Conservation (phyloP, 2,113 vertebrate species). For the Saimiri boliviensis region DNA sequence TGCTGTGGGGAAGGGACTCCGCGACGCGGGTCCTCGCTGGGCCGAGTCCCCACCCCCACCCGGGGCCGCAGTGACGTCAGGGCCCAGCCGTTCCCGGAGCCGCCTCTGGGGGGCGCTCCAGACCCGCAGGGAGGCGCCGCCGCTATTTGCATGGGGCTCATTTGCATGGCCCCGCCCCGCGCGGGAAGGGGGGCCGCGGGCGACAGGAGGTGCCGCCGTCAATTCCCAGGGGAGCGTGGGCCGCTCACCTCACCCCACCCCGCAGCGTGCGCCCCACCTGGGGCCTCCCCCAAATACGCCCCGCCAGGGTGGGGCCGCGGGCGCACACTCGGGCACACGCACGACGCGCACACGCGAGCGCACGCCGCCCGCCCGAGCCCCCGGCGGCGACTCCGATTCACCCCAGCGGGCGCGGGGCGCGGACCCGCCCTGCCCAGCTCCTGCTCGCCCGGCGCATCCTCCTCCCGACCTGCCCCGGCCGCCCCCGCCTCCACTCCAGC, state of each 20-base stretch:
- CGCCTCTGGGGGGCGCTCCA: background rate
- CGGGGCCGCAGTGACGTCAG: background rate
- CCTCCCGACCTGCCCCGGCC: background rate
- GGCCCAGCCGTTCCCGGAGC: background rate
- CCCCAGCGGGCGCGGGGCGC: background rate
- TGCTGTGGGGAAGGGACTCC: accelerated
- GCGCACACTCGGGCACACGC: background rate
- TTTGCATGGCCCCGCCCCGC: background rate
- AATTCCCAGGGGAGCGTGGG: background rate
- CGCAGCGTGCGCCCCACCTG: background rate
- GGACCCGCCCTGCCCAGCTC: background rate
- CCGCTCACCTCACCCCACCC: background rate
- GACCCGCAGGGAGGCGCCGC: background rate
- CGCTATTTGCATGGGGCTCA: background rate
- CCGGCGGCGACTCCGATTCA: background rate
- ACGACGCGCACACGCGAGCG: background rate
- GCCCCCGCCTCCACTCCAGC: background rate
- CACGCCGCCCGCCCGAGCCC: background rate
- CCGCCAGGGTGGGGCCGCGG: background rate
- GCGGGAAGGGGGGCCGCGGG: background rate
- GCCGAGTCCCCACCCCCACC: too few species aligned
- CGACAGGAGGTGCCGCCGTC: background rate
- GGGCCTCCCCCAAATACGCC: too few species aligned
- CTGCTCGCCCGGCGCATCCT: background rate
- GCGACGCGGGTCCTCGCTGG: background rate